Evolutionary conservation across 2,888 invertebrate species (phyloP), one percentile per base, ranked within the genome.

Genomic region (Mythimna albipuncta): DNA sequence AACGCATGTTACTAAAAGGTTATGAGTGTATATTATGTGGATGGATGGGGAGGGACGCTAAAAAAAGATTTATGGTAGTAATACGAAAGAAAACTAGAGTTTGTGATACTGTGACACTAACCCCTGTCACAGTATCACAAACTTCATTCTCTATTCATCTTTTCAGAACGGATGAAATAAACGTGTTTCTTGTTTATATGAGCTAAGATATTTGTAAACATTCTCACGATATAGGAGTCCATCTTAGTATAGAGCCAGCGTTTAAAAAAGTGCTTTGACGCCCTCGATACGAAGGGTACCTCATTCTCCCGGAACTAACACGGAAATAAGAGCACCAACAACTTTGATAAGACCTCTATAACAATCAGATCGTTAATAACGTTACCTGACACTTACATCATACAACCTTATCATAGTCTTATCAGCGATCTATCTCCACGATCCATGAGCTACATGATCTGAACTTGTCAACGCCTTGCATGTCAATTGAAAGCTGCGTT

Each of bases 371-470:
- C 58, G 55, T 65, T 41, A 50, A 21, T 65, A 81, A 76, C 66
- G 19, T 9, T 50, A 59, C n/a, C 52, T 72, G 79, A 72, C 81
- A 81, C 41, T 77, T 65, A 66, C 65, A 81, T 81, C 66, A 78
- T 66, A 59, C 38, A 62, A 55, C 54, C 67, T 72, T 77, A 83
- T 75, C 82, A 66, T 2, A 54, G 5, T 11, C 3, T 70, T 69
- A 81, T 82, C 81, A 67, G 72, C 38, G 61, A 64, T 79, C 66
- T 13, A 82, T 79, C 81, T 79, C 58, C 38, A 63, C 47, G 58
- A 59, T n/a, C 54, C 58, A 35, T 68, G 54, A 69, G 32, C 21
- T 54, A 50, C 75, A 54, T 67, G 81, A 67, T 69, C 58, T 75
- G 70, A 64, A 69, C 75, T 58, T 69, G 79, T 82, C 75, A 72